These are phyloP conservation scores for Leptosomus discolor DNA, from an alignment of 2,113 vertebrate genomes.

Conservation along the genomic window DNA sequence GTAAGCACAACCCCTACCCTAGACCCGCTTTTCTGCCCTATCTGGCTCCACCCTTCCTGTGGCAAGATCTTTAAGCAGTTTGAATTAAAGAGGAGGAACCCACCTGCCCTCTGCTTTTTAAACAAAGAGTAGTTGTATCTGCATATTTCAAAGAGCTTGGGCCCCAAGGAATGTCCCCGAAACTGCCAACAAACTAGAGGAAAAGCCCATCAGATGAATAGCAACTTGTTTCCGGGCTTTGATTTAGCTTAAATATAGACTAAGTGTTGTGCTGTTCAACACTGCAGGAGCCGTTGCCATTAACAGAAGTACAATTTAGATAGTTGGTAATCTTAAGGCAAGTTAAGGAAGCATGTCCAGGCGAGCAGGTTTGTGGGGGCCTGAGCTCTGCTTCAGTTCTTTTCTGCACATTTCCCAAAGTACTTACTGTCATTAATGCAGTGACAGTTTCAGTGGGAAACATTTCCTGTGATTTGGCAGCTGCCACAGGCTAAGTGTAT, in stretches of 20 bases:
- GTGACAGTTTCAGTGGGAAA: background rate
- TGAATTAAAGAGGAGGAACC: background rate
- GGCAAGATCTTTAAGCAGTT: background rate
- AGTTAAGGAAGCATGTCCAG: background rate
- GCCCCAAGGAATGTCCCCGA: background rate
- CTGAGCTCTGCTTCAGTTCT: background rate
- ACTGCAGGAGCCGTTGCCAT: background rate
- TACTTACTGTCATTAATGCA: background rate
- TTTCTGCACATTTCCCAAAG: background rate
- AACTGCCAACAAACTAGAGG: background rate
- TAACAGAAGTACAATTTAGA: background rate
- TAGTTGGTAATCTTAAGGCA: background rate
- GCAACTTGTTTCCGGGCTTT: background rate
- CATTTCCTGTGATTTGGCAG: background rate
- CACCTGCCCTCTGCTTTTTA: background rate
- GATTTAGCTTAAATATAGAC: background rate
- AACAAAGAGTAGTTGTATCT: background rate
- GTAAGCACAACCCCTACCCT: background rate
- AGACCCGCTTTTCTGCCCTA: background rate
- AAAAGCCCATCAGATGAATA: background rate
- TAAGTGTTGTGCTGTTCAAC: background rate
- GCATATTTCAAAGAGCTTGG: background rate
- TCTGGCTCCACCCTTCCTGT: background rate
- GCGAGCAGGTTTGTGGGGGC: background rate
- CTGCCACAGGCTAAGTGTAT: background rate